These are phyloP conservation scores for Solenopsis fugax DNA, from an alignment of 1,140 invertebrate genomes.

Conservation along the genomic window DNA sequence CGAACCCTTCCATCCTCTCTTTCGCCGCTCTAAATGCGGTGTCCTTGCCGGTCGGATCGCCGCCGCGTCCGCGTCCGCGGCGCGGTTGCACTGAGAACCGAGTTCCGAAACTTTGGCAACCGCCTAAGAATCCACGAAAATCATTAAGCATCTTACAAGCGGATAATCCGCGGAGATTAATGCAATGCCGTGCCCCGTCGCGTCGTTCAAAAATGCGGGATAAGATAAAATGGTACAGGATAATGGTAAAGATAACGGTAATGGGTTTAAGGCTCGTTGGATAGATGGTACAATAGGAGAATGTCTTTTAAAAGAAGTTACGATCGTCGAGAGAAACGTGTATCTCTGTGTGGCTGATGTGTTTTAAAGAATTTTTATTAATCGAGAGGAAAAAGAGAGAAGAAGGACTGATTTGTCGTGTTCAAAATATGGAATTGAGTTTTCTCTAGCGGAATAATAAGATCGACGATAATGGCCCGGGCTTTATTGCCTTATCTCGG, in stretches of 20 bases:
- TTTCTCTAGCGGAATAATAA: constrained; percentile 52
- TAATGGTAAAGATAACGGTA: constrained; percentile 35
- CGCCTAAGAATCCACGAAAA: constrained; percentile 42
- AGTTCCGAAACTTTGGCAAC: constrained; percentile 18
- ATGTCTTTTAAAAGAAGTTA: constrained; percentile 22
- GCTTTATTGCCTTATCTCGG: constrained; percentile 56
- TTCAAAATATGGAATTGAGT: constrained; percentile 44
- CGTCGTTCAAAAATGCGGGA: constrained; percentile 22
- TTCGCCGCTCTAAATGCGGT: background rate
- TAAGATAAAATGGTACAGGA: background rate
- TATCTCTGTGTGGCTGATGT: background rate
- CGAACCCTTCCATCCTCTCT: background rate
- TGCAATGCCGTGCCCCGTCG: background rate
- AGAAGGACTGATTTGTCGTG: constrained; percentile 34
- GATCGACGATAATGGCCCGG: constrained; percentile 54
- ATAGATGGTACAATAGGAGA: constrained; percentile 22
- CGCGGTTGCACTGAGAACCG: background rate
- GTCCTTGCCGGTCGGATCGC: constrained; percentile 14
- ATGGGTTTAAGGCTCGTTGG: constrained; percentile 14
- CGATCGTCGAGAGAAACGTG: background rate
- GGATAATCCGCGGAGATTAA: constrained; percentile 52
- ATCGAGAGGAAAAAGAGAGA: background rate
- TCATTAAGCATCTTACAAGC: constrained; percentile 39
- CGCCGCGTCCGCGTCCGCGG: background rate
- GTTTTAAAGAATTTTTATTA: constrained; percentile 40